phyloP scores from a whole-genome alignment of 2,888 invertebrate species.

The Onchidella celtica region DNA sequence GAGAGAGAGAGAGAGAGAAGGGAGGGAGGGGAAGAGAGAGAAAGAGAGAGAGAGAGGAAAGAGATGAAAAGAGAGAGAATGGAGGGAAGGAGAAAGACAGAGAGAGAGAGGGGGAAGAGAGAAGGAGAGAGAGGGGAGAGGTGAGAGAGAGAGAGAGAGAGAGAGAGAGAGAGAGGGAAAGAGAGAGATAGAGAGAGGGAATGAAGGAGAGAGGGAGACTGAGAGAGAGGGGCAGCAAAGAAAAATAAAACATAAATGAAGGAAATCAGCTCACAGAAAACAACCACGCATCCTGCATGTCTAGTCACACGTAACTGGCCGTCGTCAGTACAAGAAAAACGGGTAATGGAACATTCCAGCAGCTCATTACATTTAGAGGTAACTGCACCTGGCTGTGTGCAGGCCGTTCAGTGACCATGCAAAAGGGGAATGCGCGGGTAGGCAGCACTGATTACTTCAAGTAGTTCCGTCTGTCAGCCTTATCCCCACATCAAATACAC shows the following conservation, averaged over 20 bases:
- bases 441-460: too few relatives aligned
- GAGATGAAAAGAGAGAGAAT: slow-evolving; percentile 20
- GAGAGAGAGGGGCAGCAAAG: slow-evolving; percentile 1
- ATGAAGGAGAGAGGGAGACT: slow-evolving; percentile 27
- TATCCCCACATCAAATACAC: too few relatives aligned
- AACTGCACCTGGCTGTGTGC: too few relatives aligned
- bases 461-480: too few relatives aligned
- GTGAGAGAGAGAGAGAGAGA: not conserved
- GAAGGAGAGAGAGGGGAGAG: not conserved
- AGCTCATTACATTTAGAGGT: too few relatives aligned
- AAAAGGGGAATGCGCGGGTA: too few relatives aligned
- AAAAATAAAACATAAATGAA: not conserved
- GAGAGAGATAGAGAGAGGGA: slow-evolving; percentile 30
- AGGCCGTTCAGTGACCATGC: too few relatives aligned
- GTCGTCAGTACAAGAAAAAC: too few relatives aligned
- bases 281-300: too few relatives aligned
- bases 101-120: not conserved
- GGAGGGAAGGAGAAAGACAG: not conserved
- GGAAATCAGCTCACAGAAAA: too few relatives aligned
- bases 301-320: too few relatives aligned
- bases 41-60: not conserved
- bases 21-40: not conserved
- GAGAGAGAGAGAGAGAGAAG: slow-evolving; percentile 7
- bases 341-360: too few relatives aligned
- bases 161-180: slow-evolving; percentile 23